phyloP scores from a whole-genome alignment of 2,888 invertebrate species.

The Agrochola lychnidis region DNA sequence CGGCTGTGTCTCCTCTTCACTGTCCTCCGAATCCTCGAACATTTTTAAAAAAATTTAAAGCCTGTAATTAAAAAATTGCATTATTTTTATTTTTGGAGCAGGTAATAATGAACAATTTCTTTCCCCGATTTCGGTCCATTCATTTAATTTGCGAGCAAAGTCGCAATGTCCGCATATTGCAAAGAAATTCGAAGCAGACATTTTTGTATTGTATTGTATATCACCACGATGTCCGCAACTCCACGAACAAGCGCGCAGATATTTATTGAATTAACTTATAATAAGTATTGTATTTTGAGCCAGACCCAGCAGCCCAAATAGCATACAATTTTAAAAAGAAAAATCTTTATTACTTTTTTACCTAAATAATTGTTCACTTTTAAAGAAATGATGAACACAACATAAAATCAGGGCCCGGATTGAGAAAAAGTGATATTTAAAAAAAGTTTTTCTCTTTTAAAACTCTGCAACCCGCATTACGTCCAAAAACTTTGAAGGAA shows the following conservation, averaged over 20 bases:
- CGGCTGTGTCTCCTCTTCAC: constrained; percentile 70
- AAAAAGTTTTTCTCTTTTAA: constrained; percentile 17
- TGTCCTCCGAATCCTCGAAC: constrained; percentile 73
- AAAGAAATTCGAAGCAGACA: not conserved
- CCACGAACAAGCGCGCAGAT: not conserved
- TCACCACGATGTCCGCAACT: not conserved
- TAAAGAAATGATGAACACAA: not conserved
- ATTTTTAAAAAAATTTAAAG: constrained; percentile 38
- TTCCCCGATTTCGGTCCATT: not conserved
- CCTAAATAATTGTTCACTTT: constrained; percentile 4
- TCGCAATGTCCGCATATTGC: not conserved
- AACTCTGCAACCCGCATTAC: constrained; percentile 6
- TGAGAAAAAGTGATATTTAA: constrained; percentile 31
- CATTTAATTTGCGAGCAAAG: not conserved
- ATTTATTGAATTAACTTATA: not conserved
- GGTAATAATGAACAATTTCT: not conserved
- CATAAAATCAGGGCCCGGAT: not conserved
- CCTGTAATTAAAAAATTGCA: not conserved
- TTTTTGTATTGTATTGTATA: not conserved
- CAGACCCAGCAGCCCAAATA: no score
- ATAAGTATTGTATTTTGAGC: not conserved
- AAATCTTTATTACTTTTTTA: not conserved
- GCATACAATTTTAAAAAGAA: not conserved
- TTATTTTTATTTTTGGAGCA: not conserved
- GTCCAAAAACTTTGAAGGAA: constrained; percentile 18